Evolutionary conservation across 2,113 vertebrate genomes (phyloP).

Genomic region (Clarias macrocephalus): DNA sequence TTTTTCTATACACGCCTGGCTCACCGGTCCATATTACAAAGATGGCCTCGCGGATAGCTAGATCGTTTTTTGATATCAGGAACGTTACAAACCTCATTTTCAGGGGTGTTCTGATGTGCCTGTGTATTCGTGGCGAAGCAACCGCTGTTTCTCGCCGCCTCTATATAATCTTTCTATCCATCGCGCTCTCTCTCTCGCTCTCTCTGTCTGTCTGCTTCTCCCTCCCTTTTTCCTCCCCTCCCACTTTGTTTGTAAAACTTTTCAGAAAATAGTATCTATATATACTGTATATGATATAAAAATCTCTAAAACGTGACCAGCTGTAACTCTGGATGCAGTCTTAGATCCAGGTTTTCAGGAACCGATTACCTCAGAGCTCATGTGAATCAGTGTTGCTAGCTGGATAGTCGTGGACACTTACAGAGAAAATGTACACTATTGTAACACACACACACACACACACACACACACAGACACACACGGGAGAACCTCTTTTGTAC

Average conservation of each 20-base stretch:
- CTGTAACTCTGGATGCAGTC: slow-evolving; percentile 74
- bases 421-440: slow-evolving; percentile 62
- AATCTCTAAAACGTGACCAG: slow-evolving; percentile 66
- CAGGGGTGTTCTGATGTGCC: slow-evolving; percentile 69
- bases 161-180: neutral
- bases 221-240: slow-evolving; percentile 22
- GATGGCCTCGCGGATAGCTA: slow-evolving; percentile 36
- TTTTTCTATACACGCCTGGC: neutral
- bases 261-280: slow-evolving; percentile 53
- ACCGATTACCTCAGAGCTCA: slow-evolving; percentile 87
- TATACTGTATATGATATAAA: slow-evolving; percentile 39
- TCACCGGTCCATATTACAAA: slow-evolving; percentile 51
- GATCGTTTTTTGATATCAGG: slow-evolving; percentile 36
- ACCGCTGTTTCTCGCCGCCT: slow-evolving; percentile 71
- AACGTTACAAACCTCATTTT: slow-evolving; percentile 39
- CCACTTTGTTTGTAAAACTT: slow-evolving; percentile 60
- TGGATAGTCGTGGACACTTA: slow-evolving; percentile 70
- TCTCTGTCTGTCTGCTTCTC: slow-evolving; percentile 31
- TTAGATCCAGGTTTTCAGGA: slow-evolving; percentile 82
- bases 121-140: slow-evolving; percentile 78
- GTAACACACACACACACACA: slow-evolving; percentile 56
- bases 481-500: slow-evolving; percentile 66
- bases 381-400: slow-evolving; percentile 78
- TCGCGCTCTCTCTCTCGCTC: slow-evolving; percentile 1
- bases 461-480: slow-evolving; percentile 53